Evolutionary conservation across 2,888 invertebrate genomes (phyloP).

Genomic region (Pseudococcus viburni): DNA sequence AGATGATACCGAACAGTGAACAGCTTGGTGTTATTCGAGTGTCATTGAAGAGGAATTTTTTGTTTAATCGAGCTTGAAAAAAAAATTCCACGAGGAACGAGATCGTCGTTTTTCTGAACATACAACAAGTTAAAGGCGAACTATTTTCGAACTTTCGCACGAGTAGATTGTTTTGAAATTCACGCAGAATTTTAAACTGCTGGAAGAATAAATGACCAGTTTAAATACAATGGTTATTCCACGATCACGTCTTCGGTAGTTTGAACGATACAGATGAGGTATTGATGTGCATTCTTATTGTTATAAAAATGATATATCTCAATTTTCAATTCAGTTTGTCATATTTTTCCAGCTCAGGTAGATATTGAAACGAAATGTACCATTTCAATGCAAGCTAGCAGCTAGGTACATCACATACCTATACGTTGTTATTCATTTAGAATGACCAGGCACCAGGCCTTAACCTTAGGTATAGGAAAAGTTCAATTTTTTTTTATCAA

Average conservation of each 20-base stretch:
- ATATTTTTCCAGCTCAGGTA: background rate
- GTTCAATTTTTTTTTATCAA: too few species aligned
- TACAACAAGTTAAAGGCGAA: slow-evolving; percentile 1
- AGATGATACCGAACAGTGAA: background rate
- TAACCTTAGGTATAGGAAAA: background rate
- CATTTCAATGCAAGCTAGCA: too few species aligned
- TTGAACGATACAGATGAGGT: background rate
- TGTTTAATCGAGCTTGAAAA: slow-evolving; percentile 19
- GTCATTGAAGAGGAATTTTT: slow-evolving; percentile 24
- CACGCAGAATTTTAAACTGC: background rate
- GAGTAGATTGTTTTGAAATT: background rate
- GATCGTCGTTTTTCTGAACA: background rate
- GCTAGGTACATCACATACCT: too few species aligned
- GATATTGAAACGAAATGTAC: background rate
- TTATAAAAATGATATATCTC: slow-evolving; percentile 14
- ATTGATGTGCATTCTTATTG: slow-evolving; percentile 17
- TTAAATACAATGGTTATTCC: slow-evolving; percentile 9
- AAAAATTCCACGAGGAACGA: background rate
- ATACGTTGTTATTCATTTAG: background rate
- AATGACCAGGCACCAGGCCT: background rate
- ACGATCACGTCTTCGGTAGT: background rate
- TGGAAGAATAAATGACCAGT: slow-evolving; percentile 21
- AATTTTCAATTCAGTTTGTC: slow-evolving; percentile 25
- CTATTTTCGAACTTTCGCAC: slow-evolving; percentile 28
- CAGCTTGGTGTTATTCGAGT: background rate